Evolutionary conservation across 2,113 vertebrate species (phyloP).

Genomic region (Ctenodactylus gundi): DNA sequence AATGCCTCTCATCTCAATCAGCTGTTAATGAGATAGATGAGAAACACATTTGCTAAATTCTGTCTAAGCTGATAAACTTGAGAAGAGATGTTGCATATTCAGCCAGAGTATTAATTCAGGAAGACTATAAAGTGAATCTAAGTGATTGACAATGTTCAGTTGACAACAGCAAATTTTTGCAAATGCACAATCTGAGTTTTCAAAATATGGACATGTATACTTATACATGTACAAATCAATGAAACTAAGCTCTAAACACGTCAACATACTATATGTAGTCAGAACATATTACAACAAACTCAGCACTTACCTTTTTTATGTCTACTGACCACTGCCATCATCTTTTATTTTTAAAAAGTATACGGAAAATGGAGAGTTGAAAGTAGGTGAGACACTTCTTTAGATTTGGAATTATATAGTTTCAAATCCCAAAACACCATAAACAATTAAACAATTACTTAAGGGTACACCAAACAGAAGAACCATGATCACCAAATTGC

Average conservation of each 20-base stretch:
- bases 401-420: neutral
- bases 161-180: neutral
- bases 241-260: neutral
- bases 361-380: neutral
- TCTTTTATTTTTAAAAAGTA: neutral
- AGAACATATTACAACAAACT: neutral
- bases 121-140: slow-evolving; percentile 35
- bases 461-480: neutral
- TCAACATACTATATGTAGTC: neutral
- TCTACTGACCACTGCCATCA: neutral
- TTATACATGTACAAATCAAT: neutral
- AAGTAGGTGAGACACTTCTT: neutral
- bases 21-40: slow-evolving; percentile 44
- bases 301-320: neutral
- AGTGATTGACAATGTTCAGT: slow-evolving; percentile 25
- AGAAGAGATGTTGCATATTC: neutral
- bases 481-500: neutral
- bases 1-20: slow-evolving; percentile 39
- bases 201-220: neutral
- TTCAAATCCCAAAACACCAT: neutral
- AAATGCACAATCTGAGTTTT: neutral
- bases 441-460: neutral
- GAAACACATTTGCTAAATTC: slow-evolving; percentile 46
- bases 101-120: neutral
- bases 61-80: slow-evolving; percentile 31